Conservation (phyloP, 2,797 vertebrate genomes). For the Pseudomugil gertrudae region DNA sequence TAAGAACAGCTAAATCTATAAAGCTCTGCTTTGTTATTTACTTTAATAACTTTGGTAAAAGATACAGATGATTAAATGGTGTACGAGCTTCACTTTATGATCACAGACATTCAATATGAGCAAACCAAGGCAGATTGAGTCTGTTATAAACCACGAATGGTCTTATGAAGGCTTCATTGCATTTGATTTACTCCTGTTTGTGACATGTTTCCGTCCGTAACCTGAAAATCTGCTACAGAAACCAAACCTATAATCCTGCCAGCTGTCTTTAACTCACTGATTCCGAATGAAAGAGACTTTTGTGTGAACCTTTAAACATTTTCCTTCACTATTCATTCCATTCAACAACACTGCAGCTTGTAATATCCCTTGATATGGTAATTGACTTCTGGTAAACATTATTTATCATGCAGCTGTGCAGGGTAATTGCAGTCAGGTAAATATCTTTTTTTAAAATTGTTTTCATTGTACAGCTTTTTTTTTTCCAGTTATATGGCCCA, state of each 20-base stretch:
- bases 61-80: constrained; percentile 15
- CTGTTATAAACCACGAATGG: constrained; percentile 37
- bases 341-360: constrained; percentile 44
- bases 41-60: constrained; percentile 27
- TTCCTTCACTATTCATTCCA: constrained; percentile 54
- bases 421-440: constrained; percentile 60
- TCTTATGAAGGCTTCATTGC: constrained; percentile 40
- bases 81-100: constrained; percentile 20
- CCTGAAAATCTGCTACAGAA: constrained; percentile 45
- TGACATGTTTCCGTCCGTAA: constrained; percentile 43
- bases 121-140: constrained; percentile 12
- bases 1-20: constrained; percentile 13
- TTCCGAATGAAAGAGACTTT: constrained; percentile 63
- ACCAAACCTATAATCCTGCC: constrained; percentile 57
- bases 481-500: neutral
- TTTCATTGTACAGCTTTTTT: constrained; percentile 36
- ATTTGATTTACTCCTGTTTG: constrained; percentile 47
- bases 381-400: constrained; percentile 69
- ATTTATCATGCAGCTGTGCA: constrained; percentile 51
- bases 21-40: constrained; percentile 20
- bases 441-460: constrained; percentile 49
- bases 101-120: constrained; percentile 15
- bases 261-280: constrained; percentile 36
- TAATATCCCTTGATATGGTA: constrained; percentile 65
- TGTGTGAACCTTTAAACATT: constrained; percentile 60